phyloP scores from a whole-genome alignment of 2,888 invertebrate genomes.

The Malacosoma neustria region DNA sequence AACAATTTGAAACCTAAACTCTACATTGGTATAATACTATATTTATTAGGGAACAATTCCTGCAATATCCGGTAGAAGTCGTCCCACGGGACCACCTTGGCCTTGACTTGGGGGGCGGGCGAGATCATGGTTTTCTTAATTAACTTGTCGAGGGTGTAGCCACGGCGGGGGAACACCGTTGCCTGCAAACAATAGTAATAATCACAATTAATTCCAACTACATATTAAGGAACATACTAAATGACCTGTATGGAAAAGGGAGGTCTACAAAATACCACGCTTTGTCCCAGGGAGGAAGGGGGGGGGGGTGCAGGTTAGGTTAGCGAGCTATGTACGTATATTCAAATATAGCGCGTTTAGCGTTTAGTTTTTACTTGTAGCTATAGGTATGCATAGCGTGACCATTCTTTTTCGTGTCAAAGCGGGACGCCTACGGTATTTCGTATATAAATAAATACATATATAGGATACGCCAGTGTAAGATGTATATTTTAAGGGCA shows the following conservation, averaged over 20 bases:
- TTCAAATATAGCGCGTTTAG: too few species aligned
- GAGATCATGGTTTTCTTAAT: conserved; percentile 37
- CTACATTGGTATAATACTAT: neutral
- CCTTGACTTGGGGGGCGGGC: conserved; percentile 31
- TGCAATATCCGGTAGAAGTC: conserved; percentile 37
- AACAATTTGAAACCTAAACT: neutral
- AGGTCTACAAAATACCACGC: neutral
- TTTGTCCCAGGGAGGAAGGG: neutral
- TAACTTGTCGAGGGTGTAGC: conserved; percentile 47
- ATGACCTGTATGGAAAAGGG: too few species aligned
- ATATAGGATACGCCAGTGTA: too few species aligned
- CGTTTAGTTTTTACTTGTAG: too few species aligned
- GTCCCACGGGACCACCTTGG: conserved; percentile 51
- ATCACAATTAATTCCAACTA: neutral
- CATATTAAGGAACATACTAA: too few species aligned
- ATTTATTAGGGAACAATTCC: conserved; percentile 34
- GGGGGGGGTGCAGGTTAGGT: too few species aligned
- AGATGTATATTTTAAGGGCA: too few species aligned
- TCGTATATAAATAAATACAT: too few species aligned
- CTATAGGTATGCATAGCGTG: too few species aligned
- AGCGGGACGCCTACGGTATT: too few species aligned
- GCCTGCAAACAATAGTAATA: conserved; percentile 28
- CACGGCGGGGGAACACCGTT: conserved; percentile 49
- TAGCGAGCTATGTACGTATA: too few species aligned
- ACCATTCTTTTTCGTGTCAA: too few species aligned